Percentiles rank a stretch among this genome's conserved stretches.
Conservation (phyloP, 2,888 invertebrate genomes). For the Mayetiola destructor region DNA sequence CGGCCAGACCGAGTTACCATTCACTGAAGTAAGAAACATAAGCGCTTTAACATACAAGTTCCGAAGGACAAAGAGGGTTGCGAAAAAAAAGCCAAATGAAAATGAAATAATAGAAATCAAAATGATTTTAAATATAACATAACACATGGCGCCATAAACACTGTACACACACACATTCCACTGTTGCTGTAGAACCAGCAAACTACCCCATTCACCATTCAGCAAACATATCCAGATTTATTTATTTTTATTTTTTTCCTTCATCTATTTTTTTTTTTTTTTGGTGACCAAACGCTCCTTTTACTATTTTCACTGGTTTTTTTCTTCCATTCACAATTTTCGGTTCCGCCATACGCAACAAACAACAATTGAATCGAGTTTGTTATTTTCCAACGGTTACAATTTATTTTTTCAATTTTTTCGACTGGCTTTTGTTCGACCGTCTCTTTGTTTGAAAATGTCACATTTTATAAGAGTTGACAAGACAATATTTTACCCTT, state of each 20-base stretch:
- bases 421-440: neutral
- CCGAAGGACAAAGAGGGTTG: neutral
- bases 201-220: neutral
- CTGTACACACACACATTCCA: neutral
- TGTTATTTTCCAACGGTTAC: no score
- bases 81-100: neutral
- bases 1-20: neutral
- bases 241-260: neutral
- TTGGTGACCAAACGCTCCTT: neutral
- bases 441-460: slow-evolving; percentile 1
- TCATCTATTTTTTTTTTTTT: neutral
- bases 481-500: slow-evolving; percentile 8
- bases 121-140: slow-evolving; percentile 11
- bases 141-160: slow-evolving; percentile 14
- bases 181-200: neutral
- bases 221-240: slow-evolving; percentile 7
- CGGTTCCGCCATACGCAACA: neutral
- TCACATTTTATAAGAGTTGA: slow-evolving; percentile 14
- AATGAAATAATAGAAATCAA: slow-evolving; percentile 11
- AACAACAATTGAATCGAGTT: neutral
- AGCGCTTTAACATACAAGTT: neutral
- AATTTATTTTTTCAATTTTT: neutral
- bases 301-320: neutral
- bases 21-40: neutral
- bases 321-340: no score